These are phyloP conservation scores for Stichopus chloronotus DNA, from an alignment of 35 echinoderm and acorn worm genomes.

Conservation along the genomic window DNA sequence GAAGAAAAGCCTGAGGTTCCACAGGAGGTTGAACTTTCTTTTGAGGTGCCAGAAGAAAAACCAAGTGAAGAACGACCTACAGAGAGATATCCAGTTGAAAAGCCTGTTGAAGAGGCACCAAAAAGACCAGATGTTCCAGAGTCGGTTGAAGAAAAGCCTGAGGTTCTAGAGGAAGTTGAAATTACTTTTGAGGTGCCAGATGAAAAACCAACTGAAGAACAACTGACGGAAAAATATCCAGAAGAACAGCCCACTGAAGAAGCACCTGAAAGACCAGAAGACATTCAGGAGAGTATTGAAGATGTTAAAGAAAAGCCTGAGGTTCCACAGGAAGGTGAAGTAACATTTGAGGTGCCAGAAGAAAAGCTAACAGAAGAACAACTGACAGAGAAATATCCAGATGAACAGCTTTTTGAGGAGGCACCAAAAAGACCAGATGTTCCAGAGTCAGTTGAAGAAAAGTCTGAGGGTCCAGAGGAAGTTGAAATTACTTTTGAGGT, in stretches of 20 bases:
- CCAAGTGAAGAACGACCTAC: background rate
- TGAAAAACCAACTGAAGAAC: background rate
- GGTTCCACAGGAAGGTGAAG: conserved; percentile 8
- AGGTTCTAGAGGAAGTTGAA: background rate
- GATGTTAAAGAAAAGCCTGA: background rate
- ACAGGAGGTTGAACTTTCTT: background rate
- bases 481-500: conserved; percentile 14
- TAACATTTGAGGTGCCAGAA: conserved; percentile 52
- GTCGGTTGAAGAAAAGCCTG: conserved; percentile 4
- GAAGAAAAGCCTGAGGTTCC: background rate
- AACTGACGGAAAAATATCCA: conserved; percentile 53
- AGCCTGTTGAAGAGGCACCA: background rate
- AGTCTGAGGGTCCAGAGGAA: background rate
- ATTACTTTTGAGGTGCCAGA: conserved; percentile 13
- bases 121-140: conserved; percentile 29
- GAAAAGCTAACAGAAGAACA: conserved; percentile 32
- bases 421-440: background rate
- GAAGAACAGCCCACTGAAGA: conserved; percentile 37
- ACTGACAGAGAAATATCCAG: background rate
- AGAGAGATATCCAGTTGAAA: conserved; percentile 34
- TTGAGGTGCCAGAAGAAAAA: conserved; percentile 15
- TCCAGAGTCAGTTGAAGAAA: background rate
- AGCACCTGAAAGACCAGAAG: conserved; percentile 13
- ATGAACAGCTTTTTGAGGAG: background rate
- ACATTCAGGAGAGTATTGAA: background rate